phyloP scores from a whole-genome alignment of 2,113 vertebrate species.

The Cricetomys ansorgei region DNA sequence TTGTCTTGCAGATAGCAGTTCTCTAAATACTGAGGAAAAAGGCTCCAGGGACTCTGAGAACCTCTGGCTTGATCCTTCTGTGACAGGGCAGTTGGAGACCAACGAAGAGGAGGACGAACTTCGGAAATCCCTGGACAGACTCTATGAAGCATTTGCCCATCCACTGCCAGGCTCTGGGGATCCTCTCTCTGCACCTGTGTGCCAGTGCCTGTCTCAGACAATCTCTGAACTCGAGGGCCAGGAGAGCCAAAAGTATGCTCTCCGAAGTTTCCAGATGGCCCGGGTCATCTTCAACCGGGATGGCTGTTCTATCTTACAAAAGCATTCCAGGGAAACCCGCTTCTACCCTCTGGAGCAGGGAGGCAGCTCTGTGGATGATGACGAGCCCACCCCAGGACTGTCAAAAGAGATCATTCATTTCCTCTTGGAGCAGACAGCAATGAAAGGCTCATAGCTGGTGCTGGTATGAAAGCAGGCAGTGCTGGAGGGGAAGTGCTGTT shows the following conservation, averaged over 20 bases:
- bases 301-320: slow-evolving; percentile 82
- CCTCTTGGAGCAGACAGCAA: slow-evolving; percentile 77
- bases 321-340: slow-evolving; percentile 41
- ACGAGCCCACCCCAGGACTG: slow-evolving; percentile 84
- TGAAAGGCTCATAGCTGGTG: slow-evolving; percentile 7
- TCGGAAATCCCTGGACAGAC: slow-evolving; percentile 83
- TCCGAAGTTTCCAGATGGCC: slow-evolving; percentile 86
- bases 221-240: slow-evolving; percentile 77
- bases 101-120: slow-evolving; percentile 53
- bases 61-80: slow-evolving; percentile 43
- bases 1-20: slow-evolving; percentile 80
- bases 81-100: slow-evolving; percentile 25
- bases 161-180: slow-evolving; percentile 51
- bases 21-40: slow-evolving; percentile 3
- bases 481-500: not conserved
- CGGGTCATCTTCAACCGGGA: slow-evolving; percentile 85
- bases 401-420: slow-evolving; percentile 85
- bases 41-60: not conserved
- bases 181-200: slow-evolving; percentile 55
- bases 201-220: slow-evolving; percentile 79
- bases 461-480: too few relatives aligned
- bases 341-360: slow-evolving; percentile 81
- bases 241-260: slow-evolving; percentile 72
- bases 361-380: slow-evolving; percentile 39
- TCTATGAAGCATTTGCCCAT: slow-evolving; percentile 82